A percentile compares a stretch with the other conserved stretches of the same genome.
Evolutionary conservation across 2,888 invertebrate species (phyloP).

Genomic region (Rosalia funebris): DNA sequence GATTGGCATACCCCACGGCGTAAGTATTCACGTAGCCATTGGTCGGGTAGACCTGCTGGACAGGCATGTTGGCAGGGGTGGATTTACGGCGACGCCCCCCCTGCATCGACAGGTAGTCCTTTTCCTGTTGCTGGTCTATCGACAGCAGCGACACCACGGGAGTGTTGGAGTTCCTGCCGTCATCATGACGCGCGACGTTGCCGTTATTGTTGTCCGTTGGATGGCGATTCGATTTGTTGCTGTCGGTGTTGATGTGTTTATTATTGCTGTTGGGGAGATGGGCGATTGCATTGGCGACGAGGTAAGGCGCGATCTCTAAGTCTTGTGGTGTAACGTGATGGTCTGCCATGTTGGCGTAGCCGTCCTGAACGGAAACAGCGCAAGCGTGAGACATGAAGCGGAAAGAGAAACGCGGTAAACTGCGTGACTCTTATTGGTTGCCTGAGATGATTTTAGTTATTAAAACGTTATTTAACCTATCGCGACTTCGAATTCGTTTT

Average conservation of each 20-base stretch:
- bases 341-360: conserved; percentile 35
- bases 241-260: conserved; percentile 20
- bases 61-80: conserved; percentile 5
- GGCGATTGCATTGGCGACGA: conserved; percentile 3
- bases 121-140: conserved; percentile 61
- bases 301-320: conserved; percentile 50
- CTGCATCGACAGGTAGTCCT: conserved; percentile 61
- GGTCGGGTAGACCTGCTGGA: conserved; percentile 12
- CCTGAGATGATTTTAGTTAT: too few relatives aligned
- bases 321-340: conserved; percentile 47
- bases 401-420: too few relatives aligned
- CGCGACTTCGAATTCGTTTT: too few relatives aligned
- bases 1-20: conserved; percentile 25
- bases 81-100: conserved; percentile 57
- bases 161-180: conserved; percentile 54
- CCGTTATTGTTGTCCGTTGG: conserved; percentile 16
- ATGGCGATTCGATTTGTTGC: conserved; percentile 17
- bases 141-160: conserved; percentile 61
- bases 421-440: too few relatives aligned
- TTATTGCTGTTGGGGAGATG: conserved; percentile 18
- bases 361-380: conserved; percentile 21
- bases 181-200: conserved; percentile 22
- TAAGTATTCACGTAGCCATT: conserved; percentile 31
- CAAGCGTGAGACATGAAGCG: not conserved
- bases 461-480: too few relatives aligned